Percentiles rank a stretch among this genome's conserved stretches.
These are phyloP conservation scores for Parauchenoglanis punctatus DNA, from an alignment of 2,797 vertebrate genomes.

Conservation along the genomic window DNA sequence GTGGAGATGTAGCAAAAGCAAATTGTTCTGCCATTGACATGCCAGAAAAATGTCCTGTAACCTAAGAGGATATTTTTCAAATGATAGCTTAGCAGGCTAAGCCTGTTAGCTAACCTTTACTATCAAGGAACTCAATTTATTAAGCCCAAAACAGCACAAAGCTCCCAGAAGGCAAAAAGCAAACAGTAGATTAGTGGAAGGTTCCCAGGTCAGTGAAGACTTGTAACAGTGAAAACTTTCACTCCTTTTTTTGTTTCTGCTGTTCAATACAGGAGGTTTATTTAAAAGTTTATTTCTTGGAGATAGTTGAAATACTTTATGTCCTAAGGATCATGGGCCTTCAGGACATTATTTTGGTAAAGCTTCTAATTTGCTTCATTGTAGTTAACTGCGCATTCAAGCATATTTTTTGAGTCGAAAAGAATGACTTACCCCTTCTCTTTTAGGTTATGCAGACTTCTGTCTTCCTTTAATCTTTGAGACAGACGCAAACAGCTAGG, in stretches of 20 bases:
- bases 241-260: neutral
- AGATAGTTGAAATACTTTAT: no score
- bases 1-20: neutral
- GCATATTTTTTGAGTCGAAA: neutral
- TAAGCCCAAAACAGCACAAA: neutral
- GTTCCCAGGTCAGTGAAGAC: neutral
- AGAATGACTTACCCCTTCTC: neutral
- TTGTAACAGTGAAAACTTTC: neutral
- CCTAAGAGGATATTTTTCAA: neutral
- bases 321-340: neutral
- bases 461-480: slow-evolving; percentile 26
- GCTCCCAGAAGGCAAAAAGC: neutral
- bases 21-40: neutral
- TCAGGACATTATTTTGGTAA: neutral
- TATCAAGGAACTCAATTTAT: neutral
- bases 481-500: slow-evolving; percentile 35
- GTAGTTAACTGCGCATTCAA: neutral
- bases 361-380: neutral
- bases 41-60: neutral
- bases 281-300: neutral
- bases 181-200: neutral
- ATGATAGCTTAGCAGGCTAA: neutral
- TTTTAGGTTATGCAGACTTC: slow-evolving; percentile 1
- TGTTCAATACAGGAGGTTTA: neutral
- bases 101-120: neutral